Percentiles rank a stretch among this genome's conserved stretches.
These are phyloP conservation scores for Montipora efflorescens DNA, from an alignment of 64 coral and sea anemone genomes.

Conservation along the genomic window DNA sequence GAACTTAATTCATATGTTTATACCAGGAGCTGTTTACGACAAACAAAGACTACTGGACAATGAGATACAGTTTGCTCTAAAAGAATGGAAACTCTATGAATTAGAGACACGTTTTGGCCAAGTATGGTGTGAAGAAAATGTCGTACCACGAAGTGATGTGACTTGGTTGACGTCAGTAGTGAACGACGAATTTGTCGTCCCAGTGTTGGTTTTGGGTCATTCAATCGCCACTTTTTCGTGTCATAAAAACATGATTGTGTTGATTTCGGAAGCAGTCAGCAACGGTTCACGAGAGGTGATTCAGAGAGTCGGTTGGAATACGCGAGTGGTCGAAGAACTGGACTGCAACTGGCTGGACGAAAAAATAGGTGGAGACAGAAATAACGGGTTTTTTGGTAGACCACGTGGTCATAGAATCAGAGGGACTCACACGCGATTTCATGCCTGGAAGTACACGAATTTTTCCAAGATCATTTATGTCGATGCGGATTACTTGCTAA, in stretches of 20 bases:
- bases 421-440: slow-evolving; percentile 88
- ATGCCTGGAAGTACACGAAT: slow-evolving; percentile 83
- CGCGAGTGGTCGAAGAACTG: slow-evolving; percentile 60
- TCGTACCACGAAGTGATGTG: slow-evolving; percentile 40
- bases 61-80: slow-evolving; percentile 62
- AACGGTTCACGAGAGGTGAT: slow-evolving; percentile 53
- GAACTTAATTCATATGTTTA: slow-evolving; percentile 3
- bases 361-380: slow-evolving; percentile 6
- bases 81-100: slow-evolving; percentile 83
- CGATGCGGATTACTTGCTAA: slow-evolving; percentile 85
- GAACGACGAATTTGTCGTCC: slow-evolving; percentile 84
- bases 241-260: slow-evolving; percentile 83
- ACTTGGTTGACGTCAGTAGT: slow-evolving; percentile 85
- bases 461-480: slow-evolving; percentile 89
- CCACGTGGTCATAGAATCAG: slow-evolving; percentile 43
- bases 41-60: slow-evolving; percentile 58
- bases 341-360: slow-evolving; percentile 89
- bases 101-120: slow-evolving; percentile 75
- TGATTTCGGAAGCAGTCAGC: slow-evolving; percentile 71
- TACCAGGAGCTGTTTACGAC: slow-evolving; percentile 56
- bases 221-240: slow-evolving; percentile 81
- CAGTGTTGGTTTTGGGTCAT: slow-evolving; percentile 79
- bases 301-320: slow-evolving; percentile 67
- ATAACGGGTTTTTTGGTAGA: slow-evolving; percentile 7
- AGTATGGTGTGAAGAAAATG: slow-evolving; percentile 74